Percentiles rank a stretch among this genome's conserved stretches.
phyloP scores from a whole-genome alignment of 2,888 invertebrate species.

The Leptogaster cylindrica region DNA sequence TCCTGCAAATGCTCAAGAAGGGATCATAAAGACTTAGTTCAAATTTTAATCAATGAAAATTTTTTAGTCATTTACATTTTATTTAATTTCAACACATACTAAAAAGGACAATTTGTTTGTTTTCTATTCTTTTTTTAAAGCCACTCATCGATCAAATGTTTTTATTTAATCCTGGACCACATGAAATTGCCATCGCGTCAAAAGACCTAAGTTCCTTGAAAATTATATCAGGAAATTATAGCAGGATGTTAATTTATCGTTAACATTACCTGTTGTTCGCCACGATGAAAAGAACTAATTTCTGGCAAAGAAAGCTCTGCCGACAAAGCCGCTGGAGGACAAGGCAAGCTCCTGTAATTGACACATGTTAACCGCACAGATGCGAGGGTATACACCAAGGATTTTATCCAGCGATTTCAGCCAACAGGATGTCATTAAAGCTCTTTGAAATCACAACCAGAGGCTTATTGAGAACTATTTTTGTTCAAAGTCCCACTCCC shows the following conservation, averaged over 20 bases:
- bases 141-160: too few species aligned
- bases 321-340: slow-evolving; percentile 21
- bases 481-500: too few species aligned
- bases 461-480: slow-evolving; percentile 56
- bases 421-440: slow-evolving; percentile 44
- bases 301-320: neutral
- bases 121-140: too few species aligned
- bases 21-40: too few species aligned
- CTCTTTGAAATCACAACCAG: slow-evolving; percentile 61
- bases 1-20: too few species aligned
- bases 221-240: slow-evolving; percentile 34
- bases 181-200: too few species aligned
- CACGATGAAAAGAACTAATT: slow-evolving; percentile 29
- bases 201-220: too few species aligned
- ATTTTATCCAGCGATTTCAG: slow-evolving; percentile 46
- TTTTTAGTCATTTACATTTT: too few species aligned
- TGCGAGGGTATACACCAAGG: slow-evolving; percentile 12
- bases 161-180: too few species aligned
- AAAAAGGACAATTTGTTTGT: too few species aligned
- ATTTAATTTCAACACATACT: too few species aligned
- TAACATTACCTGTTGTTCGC: slow-evolving; percentile 1
- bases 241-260: slow-evolving; percentile 25
- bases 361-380: slow-evolving; percentile 41
- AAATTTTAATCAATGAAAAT: too few species aligned
- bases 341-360: slow-evolving; percentile 39